These are phyloP conservation scores for Hyles vespertilio DNA, from an alignment of 1,140 invertebrate genomes.

Conservation along the genomic window DNA sequence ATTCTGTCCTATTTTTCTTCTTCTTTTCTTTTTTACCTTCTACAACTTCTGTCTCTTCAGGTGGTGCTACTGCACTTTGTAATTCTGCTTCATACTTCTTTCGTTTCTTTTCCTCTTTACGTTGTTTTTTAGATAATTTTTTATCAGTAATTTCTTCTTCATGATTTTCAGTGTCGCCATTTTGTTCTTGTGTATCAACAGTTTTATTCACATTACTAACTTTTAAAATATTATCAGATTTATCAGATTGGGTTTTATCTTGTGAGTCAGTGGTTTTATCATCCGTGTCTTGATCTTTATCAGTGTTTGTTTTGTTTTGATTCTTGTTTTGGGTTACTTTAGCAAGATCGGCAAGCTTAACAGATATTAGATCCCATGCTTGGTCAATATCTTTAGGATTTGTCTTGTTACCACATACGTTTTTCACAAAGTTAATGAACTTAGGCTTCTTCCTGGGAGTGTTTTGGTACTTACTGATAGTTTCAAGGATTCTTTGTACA, in stretches of 20 bases:
- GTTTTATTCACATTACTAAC: constrained; percentile 12
- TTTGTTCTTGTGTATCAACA: constrained; percentile 21
- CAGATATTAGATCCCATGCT: constrained; percentile 84
- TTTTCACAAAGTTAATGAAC: constrained; percentile 88
- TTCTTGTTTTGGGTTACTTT: constrained; percentile 47
- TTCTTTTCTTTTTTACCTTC: constrained; percentile 61
- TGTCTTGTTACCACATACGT: constrained; percentile 77
- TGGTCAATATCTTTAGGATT: constrained; percentile 77
- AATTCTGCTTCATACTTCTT: constrained; percentile 72
- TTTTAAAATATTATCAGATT: too few relatives aligned
- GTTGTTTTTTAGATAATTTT: constrained; percentile 74
- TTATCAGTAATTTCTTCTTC: constrained; percentile 37
- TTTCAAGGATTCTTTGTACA: constrained; percentile 81
- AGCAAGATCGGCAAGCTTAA: constrained; percentile 76
- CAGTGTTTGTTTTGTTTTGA: constrained; percentile 19
- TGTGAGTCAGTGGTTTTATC: too few relatives aligned
- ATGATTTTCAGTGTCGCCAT: constrained; percentile 19
- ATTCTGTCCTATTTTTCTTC: constrained; percentile 57
- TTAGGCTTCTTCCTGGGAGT: constrained; percentile 94
- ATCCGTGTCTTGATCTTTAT: constrained; percentile 16
- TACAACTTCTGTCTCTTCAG: constrained; percentile 29
- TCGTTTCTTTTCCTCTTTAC: constrained; percentile 75
- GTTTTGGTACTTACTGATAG: constrained; percentile 86
- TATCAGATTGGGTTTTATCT: too few relatives aligned
- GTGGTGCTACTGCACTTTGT: constrained; percentile 44